Base-by-base conservation (phyloP, 2,888 invertebrate genomes). In the Mythimna impura region DNA sequence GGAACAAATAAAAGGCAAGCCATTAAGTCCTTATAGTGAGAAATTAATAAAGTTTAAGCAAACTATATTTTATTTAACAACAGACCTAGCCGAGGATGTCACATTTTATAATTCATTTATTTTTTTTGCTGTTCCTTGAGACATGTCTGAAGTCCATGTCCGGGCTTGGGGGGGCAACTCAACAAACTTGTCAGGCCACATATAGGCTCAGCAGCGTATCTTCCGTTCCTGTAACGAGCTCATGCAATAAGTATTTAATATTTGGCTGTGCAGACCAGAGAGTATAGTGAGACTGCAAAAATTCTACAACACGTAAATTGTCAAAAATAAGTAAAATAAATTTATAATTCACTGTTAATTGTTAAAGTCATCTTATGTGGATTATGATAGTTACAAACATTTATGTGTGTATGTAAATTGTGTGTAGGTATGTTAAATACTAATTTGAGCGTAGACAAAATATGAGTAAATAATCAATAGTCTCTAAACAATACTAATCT, bases 181-280 rank as follows among this genome's bases (percentile, higher is more conserved):
- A 83, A 71, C 3, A 96, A 83, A 7, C 84, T 87, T 0, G 93
- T 93, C 58, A 86, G 72, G 0, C 93, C 93, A 66, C 86, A 83
- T 30, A 84, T 66, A 7, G 95, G 95, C 73, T 95, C 95, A 22
- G 89, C 80, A 3, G 89, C 87, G 69, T 81, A 93, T 78, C 95
- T 91, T 47, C 94, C 95, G 67, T 88, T 93, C 76, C 95, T 95
- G 84, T 14, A 86, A 86, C 66, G 43, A 76, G 3, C 43, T 12
- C 40, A 12, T 47, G 47, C 10, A 34, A 52, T 40, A 52, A 54
- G 36, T n/a, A 7, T 25, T 25, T 57, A n/a, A 52, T 52, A n/a
- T 52, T 20, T 52, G 47, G 47, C 7, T 47, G 9, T n/a, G 20
- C 9, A n/a, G 8, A 8, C 50, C 50, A n/a, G 3, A 52, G n/a